These are phyloP conservation scores for Spilosoma lubricipeda DNA, from an alignment of 2,888 invertebrate species.

Conservation along the genomic window DNA sequence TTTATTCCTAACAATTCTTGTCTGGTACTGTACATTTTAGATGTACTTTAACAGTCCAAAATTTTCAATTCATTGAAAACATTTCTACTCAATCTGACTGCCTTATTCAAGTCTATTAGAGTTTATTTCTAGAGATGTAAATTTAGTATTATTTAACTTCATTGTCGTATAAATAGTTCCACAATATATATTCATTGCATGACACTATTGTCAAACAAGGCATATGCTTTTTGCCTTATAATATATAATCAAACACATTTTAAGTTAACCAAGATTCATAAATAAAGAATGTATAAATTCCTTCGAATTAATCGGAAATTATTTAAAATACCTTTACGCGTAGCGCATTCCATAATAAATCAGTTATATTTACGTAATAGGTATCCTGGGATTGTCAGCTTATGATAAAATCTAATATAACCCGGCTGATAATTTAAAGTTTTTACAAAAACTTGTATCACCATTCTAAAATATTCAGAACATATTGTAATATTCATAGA, in stretches of 20 bases:
- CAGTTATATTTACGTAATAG: not conserved
- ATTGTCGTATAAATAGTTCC: too few relatives aligned
- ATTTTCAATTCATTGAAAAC: not conserved
- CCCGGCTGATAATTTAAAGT: too few relatives aligned
- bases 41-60: not conserved
- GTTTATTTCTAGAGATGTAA: not conserved
- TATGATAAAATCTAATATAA: not conserved
- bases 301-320: too few relatives aligned
- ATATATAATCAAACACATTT: not conserved
- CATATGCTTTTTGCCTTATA: not conserved
- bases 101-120: not conserved
- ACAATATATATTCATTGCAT: too few relatives aligned
- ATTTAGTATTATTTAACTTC: not conserved
- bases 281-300: not conserved
- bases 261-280: not conserved
- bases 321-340: too few relatives aligned
- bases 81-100: not conserved
- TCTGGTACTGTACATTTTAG: not conserved
- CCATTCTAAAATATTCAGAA: not conserved
- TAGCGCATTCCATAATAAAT: too few relatives aligned
- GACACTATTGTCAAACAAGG: not conserved
- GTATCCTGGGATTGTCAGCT: not conserved
- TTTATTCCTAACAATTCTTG: not conserved
- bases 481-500: too few relatives aligned
- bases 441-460: too few relatives aligned